Conservation (phyloP, 2,888 invertebrate genomes). For the Caenorhabditis panamensis region DNA sequence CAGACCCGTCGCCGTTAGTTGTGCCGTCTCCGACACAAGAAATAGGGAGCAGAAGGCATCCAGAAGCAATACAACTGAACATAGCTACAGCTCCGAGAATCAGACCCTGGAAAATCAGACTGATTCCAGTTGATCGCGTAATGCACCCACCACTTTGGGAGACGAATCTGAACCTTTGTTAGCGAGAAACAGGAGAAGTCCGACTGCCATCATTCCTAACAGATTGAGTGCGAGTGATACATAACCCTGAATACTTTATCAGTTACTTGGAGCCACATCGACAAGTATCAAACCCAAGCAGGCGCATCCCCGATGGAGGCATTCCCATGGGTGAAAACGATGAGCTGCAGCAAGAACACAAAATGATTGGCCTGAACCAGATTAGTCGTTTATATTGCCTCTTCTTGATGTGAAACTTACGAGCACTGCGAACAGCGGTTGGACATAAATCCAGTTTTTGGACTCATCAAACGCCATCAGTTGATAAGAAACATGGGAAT, state of each 20-base stretch:
- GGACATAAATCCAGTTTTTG: constrained; percentile 41
- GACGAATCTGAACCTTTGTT: constrained; percentile 12
- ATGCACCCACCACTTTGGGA: constrained; percentile 12
- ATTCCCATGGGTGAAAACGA: constrained; percentile 42
- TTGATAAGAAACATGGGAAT: constrained; percentile 11
- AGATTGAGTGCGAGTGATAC: constrained; percentile 7
- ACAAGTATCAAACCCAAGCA: constrained; percentile 11
- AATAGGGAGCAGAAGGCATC: constrained; percentile 34
- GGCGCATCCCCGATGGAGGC: constrained; percentile 18
- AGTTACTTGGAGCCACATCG: not conserved
- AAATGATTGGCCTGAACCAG: constrained; percentile 37
- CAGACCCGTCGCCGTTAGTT: too few species aligned
- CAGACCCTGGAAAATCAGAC: constrained; percentile 13
- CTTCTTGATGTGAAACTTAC: not conserved
- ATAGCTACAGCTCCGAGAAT: constrained; percentile 3
- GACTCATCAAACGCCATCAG: constrained; percentile 47
- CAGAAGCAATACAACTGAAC: constrained; percentile 20
- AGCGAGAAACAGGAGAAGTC: constrained; percentile 19
- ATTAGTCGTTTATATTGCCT: not conserved
- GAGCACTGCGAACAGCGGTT: constrained; percentile 34
- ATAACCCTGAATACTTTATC: constrained; percentile 12
- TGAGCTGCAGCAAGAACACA: constrained; percentile 42
- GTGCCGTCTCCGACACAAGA: not conserved
- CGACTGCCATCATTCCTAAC: not conserved
- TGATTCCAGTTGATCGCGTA: not conserved